Evolutionary conservation across 2,113 vertebrate species (phyloP).

Genomic region (Scartelaos histophorus): DNA sequence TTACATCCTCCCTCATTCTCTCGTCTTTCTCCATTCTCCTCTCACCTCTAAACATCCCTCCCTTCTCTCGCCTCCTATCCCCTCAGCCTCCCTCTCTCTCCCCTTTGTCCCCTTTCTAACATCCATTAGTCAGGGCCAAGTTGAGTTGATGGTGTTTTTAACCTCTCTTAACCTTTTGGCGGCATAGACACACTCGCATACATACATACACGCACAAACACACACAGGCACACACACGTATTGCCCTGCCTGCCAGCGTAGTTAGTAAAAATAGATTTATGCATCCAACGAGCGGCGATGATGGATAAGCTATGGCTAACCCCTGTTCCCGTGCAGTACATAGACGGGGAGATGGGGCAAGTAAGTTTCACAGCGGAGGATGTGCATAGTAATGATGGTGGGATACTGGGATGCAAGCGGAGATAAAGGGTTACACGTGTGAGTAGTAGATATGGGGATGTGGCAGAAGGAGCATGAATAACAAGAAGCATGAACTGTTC

Average conservation of each 20-base stretch:
- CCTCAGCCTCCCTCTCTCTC: slow-evolving; percentile 13
- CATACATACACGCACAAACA: slow-evolving; percentile 15
- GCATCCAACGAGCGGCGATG: slow-evolving; percentile 64
- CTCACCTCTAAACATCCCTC: slow-evolving; percentile 59
- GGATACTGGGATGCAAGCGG: not conserved
- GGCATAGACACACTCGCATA: slow-evolving; percentile 11
- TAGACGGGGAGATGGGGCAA: slow-evolving; percentile 8
- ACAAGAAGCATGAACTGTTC: not conserved
- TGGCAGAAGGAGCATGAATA: not conserved
- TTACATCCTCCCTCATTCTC: slow-evolving; percentile 16
- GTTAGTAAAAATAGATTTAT: slow-evolving; percentile 76
- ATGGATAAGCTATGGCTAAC: slow-evolving; percentile 72
- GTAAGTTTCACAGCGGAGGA: not conserved
- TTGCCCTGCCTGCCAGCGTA: slow-evolving; percentile 51
- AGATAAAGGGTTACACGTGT: not conserved
- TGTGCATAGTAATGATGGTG: not conserved
- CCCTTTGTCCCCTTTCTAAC: slow-evolving; percentile 54
- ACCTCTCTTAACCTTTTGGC: slow-evolving; percentile 70
- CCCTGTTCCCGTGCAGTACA: slow-evolving; percentile 50
- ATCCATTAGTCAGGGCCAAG: slow-evolving; percentile 77
- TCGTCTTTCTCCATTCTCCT: slow-evolving; percentile 31
- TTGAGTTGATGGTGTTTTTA: slow-evolving; percentile 79
- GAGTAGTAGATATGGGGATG: not conserved
- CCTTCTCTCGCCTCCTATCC: slow-evolving; percentile 55
- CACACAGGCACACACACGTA: slow-evolving; percentile 10